Base-by-base conservation (phyloP, 2,113 vertebrate species). In the Neogale vison region DNA sequence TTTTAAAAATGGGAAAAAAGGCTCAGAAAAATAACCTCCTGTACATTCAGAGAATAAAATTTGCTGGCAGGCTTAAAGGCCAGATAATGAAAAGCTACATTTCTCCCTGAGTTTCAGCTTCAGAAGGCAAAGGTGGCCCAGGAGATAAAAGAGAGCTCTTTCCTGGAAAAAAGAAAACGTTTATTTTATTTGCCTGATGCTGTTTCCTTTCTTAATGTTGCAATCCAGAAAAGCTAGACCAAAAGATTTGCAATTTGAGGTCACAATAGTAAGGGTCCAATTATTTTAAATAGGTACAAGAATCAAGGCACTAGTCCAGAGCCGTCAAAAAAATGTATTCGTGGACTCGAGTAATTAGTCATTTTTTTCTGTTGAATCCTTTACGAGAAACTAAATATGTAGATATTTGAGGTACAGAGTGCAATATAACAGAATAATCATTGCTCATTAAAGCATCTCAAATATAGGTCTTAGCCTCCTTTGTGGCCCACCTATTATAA, bases 381-480 rank as follows among this genome's bases (percentile, higher is more conserved):
- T 98, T 96, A 13, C 77, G 65, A 98, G 92, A 97, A 98, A 97
- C 96, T 96, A 97, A 98, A 98, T 90, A 94, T 84, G 87, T 52
- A 96, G 96, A 98, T 97, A 97, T 97, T 34, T 97, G 90, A n/a
- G 92, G 93, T 96, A 82, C 89, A 97, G 94, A 98, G 97, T 96
- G 95, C 97, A 97, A 98, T 93, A 88, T 96, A 98, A 97, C 92
- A 97, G 94, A 98, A 98, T 98, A 90, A 92, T 97, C 98, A 97
- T 98, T 98, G 95, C 92, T 98, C 95, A 97, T 98, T 97, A 98
- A 98, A 98, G 96, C 94, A 93, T 97, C 96, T 98, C 95, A 96
- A 97, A 96, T 85, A 96, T 69, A 93, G 94, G 90, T 97, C 97
- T 98, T 97, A 98, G 96, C 76, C 89, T 85, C 67, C 36, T 82